Conservation (phyloP, 2,888 invertebrate genomes). For the Ellobium chinense region DNA sequence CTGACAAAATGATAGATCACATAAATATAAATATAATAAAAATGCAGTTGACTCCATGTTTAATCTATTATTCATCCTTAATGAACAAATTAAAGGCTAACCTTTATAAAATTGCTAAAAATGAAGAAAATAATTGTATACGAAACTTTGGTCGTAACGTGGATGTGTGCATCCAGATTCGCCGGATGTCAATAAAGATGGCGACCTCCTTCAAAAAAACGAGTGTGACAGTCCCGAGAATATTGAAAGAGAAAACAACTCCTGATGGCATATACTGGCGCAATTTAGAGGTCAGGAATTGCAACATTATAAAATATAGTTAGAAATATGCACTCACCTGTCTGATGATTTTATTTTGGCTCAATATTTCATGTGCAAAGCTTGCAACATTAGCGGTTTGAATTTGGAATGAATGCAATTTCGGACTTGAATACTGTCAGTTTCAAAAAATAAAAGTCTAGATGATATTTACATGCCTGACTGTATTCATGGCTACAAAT, state of each 20-base stretch:
- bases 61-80: too few species aligned
- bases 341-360: neutral
- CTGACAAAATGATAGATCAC: too few species aligned
- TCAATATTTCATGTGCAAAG: neutral
- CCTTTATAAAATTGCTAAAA: too few species aligned
- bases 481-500: too few species aligned
- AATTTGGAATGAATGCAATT: neutral
- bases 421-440: neutral
- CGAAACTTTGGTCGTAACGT: slow-evolving; percentile 11
- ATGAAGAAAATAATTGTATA: too few species aligned
- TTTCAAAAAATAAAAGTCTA: neutral
- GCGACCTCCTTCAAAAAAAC: slow-evolving; percentile 85
- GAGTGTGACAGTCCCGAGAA: slow-evolving; percentile 82
- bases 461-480: too few species aligned
- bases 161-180: neutral
- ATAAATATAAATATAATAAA: too few species aligned
- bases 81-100: too few species aligned
- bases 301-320: neutral
- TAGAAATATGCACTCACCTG: neutral
- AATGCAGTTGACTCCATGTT: too few species aligned
- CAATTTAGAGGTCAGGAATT: slow-evolving; percentile 85
- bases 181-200: slow-evolving; percentile 63
- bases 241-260: slow-evolving; percentile 85
- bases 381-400: neutral
- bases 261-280: slow-evolving; percentile 93